A percentile compares a stretch with the other conserved stretches of the same genome.
phyloP scores from a whole-genome alignment of 2,888 invertebrate species.

The Dynastes tityus region DNA sequence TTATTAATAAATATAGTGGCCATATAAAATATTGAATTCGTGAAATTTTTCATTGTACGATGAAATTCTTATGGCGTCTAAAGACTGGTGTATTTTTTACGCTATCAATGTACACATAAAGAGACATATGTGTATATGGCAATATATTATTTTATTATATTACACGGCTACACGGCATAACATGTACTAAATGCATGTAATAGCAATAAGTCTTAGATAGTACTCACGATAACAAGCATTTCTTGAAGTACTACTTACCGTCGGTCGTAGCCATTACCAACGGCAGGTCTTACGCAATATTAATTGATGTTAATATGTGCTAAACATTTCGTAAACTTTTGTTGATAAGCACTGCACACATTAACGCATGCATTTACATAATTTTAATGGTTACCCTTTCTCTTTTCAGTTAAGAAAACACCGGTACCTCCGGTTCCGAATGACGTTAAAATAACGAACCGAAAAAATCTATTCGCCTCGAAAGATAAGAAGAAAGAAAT shows the following conservation, averaged over 20 bases:
- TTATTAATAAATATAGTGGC: too few species aligned
- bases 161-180: neutral
- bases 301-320: conserved; percentile 11
- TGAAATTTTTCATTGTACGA: too few species aligned
- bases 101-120: too few species aligned
- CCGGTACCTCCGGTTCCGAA: conserved; percentile 54
- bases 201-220: conserved; percentile 2
- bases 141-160: neutral
- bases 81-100: too few species aligned
- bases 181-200: neutral
- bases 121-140: too few species aligned
- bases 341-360: neutral
- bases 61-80: too few species aligned
- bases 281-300: conserved; percentile 4
- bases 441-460: conserved; percentile 58
- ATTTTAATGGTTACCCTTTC: conserved; percentile 33
- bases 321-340: conserved; percentile 16
- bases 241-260: neutral
- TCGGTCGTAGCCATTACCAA: neutral
- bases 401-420: conserved; percentile 63
- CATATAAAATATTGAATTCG: too few species aligned
- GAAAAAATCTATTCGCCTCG: conserved; percentile 60
- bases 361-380: neutral
- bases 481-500: conserved; percentile 64
- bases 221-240: neutral